Percentiles rank a stretch among this genome's conserved stretches.
Conservation (phyloP, 2,113 vertebrate species). For the Opisthocomus hoazin region DNA sequence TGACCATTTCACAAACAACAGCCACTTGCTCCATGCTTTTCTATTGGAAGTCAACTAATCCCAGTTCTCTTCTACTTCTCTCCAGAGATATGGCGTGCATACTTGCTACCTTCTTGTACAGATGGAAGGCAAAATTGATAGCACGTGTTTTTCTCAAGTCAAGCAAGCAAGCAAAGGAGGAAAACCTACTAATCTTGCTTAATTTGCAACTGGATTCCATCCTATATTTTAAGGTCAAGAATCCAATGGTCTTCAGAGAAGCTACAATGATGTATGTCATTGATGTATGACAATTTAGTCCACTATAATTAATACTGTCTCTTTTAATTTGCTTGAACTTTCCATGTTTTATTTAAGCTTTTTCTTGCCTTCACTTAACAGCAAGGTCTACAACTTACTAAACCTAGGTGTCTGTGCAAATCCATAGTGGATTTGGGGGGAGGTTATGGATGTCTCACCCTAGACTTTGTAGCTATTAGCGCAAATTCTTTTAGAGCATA, state of each 20-base stretch:
- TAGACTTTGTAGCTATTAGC: not conserved
- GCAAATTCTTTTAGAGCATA: not conserved
- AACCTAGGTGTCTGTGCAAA: not conserved
- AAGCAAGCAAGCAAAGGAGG: constrained; percentile 1
- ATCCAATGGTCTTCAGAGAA: not conserved
- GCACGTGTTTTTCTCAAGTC: constrained; percentile 27
- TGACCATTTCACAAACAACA: not conserved
- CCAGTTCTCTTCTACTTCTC: not conserved
- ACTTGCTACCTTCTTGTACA: not conserved
- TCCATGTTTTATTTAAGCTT: not conserved
- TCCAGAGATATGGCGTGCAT: not conserved
- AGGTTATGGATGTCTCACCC: not conserved
- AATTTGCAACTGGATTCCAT: constrained; percentile 24
- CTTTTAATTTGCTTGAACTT: not conserved
- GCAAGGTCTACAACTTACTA: not conserved
- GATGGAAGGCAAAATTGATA: constrained; percentile 15
- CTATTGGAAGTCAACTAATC: not conserved
- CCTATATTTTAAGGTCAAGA: not conserved
- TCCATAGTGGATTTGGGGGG: not conserved
- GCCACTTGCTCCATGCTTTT: not conserved
- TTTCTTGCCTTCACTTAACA: not conserved
- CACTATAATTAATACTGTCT: not conserved
- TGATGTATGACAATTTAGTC: not conserved
- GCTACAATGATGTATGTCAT: not conserved
- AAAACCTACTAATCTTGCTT: constrained; percentile 7